A percentile compares a stretch with the other conserved stretches of the same genome.
Conservation (phyloP, 2,888 invertebrate species). For the Papilio protenor region DNA sequence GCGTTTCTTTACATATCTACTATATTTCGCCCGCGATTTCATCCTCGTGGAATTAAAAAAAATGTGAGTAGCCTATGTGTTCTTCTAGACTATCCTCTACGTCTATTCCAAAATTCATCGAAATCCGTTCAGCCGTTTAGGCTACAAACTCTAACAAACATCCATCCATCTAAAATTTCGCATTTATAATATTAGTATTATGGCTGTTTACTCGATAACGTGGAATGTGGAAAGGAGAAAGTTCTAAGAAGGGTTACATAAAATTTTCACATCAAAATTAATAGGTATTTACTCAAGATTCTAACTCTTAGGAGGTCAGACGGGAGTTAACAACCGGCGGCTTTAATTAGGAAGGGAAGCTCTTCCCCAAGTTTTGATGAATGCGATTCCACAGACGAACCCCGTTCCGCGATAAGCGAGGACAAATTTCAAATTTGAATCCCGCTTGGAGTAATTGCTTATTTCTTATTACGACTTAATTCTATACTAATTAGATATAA, state of each 20-base stretch:
- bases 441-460: constrained; percentile 4
- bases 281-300: constrained; percentile 72
- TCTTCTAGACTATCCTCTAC: too few species aligned
- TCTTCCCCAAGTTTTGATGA: constrained; percentile 83
- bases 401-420: constrained; percentile 41
- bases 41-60: too few species aligned
- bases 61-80: too few species aligned
- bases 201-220: too few species aligned
- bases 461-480: constrained; percentile 8
- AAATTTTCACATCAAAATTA: constrained; percentile 43
- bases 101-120: too few species aligned
- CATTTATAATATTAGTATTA: background rate
- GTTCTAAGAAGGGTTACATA: constrained; percentile 32
- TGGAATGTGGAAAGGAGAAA: background rate
- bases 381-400: constrained; percentile 78
- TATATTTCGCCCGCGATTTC: background rate
- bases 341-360: constrained; percentile 79
- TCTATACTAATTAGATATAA: background rate
- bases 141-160: too few species aligned
- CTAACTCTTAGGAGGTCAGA: constrained; percentile 50
- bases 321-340: constrained; percentile 74
- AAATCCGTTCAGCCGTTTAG: too few species aligned
- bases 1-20: background rate
- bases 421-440: constrained; percentile 37
- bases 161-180: background rate